A percentile compares a stretch with the other conserved stretches of the same genome.
Evolutionary conservation across 2,113 vertebrate genomes (phyloP).

Genomic region (Embiotoca jacksoni): DNA sequence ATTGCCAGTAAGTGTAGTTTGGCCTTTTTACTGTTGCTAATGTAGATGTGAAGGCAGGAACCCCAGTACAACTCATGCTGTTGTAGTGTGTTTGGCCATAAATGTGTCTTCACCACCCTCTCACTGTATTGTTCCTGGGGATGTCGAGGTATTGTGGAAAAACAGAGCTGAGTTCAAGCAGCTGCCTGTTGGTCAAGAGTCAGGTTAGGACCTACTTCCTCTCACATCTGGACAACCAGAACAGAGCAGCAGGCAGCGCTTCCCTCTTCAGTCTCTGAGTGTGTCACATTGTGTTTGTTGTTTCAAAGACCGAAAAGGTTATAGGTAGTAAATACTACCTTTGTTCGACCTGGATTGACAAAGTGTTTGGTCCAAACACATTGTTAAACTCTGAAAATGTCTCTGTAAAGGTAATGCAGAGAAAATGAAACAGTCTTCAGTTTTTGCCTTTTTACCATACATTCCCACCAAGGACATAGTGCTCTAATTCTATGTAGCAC

Average conservation of each 20-base stretch:
- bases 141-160: slow-evolving; percentile 7
- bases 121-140: slow-evolving; percentile 19
- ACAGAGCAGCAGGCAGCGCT: slow-evolving; percentile 40
- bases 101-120: slow-evolving; percentile 35
- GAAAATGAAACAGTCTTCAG: no score
- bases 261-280: slow-evolving; percentile 46
- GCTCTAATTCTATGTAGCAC: no score
- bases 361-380: neutral
- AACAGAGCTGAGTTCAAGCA: slow-evolving; percentile 25
- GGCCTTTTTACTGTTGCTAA: no score
- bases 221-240: slow-evolving; percentile 59
- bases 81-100: neutral
- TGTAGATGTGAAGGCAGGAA: neutral
- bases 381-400: no score
- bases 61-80: neutral
- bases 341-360: neutral
- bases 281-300: neutral
- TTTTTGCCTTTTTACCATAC: no score
- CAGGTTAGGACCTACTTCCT: slow-evolving; percentile 71
- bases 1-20: no score
- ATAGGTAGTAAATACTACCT: neutral
- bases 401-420: no score
- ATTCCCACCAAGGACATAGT: no score
- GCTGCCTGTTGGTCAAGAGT: slow-evolving; percentile 43
- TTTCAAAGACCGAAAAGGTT: neutral